These are phyloP conservation scores for Auanema sp. DNA, from an alignment of 2,888 invertebrate species.

Conservation along the genomic window DNA sequence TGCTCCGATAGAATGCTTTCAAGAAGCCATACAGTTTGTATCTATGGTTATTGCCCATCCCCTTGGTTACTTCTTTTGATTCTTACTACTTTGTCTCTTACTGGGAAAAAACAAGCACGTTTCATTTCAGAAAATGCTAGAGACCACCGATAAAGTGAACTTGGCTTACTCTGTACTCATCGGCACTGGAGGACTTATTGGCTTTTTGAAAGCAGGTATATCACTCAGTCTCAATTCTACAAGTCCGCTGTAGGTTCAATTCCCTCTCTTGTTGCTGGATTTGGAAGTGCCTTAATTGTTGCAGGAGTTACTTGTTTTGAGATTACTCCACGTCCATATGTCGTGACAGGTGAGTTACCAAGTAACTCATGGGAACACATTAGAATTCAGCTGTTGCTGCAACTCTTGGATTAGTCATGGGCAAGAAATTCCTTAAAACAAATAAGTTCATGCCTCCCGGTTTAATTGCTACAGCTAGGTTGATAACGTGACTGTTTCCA, in stretches of 20 bases:
- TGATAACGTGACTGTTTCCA: not conserved
- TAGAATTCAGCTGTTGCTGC: conserved; percentile 16
- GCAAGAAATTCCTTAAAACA: conserved; percentile 10
- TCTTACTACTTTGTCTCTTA: too few species aligned
- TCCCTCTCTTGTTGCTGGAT: conserved; percentile 20
- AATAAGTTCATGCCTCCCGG: conserved; percentile 24
- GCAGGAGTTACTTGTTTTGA: conserved; percentile 7
- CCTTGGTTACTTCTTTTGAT: too few species aligned
- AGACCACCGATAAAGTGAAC: conserved; percentile 10
- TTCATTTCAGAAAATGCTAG: not conserved
- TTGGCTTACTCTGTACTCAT: conserved; percentile 15
- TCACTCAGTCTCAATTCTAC: not conserved
- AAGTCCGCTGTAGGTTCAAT: conserved; percentile 15
- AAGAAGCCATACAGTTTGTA: too few species aligned
- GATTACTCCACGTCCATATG: conserved; percentile 13
- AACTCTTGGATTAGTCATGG: conserved; percentile 18
- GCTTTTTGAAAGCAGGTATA: conserved; percentile 12
- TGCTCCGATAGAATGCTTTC: too few species aligned
- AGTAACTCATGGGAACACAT: not conserved
- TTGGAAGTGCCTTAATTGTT: conserved; percentile 15
- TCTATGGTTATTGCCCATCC: too few species aligned
- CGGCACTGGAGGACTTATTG: conserved; percentile 18
- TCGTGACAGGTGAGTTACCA: conserved; percentile 13
- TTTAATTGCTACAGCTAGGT: conserved; percentile 17
- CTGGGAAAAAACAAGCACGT: too few species aligned